A percentile compares a stretch with the other conserved stretches of the same genome.
Evolutionary conservation across 2,888 invertebrate genomes (phyloP).

Genomic region (Anagyrus pseudococci): DNA sequence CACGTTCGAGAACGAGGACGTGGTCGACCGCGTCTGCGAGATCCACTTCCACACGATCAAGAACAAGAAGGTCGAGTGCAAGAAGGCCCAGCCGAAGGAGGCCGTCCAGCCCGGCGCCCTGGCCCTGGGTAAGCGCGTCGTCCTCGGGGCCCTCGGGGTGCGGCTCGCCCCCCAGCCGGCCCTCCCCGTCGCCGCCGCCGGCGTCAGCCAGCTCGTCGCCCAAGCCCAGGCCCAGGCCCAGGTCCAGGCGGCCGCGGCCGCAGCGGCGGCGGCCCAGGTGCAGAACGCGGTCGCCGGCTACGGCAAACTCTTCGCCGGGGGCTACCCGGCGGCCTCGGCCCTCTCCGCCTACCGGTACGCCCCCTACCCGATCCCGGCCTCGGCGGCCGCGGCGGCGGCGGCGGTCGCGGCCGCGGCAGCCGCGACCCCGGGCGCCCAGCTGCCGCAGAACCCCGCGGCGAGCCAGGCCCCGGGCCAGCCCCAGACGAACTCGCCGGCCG

Average conservation of each 20-base stretch:
- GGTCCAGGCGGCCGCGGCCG: conserved; percentile 64
- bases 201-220: conserved; percentile 59
- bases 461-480: conserved; percentile 61
- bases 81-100: conserved; percentile 91
- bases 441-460: conserved; percentile 65
- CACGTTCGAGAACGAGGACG: conserved; percentile 90
- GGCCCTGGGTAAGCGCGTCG: conserved; percentile 72
- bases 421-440: conserved; percentile 67
- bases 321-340: conserved; percentile 61
- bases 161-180: conserved; percentile 71
- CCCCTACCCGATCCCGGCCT: conserved; percentile 55
- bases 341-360: conserved; percentile 58
- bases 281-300: conserved; percentile 70
- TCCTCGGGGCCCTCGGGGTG: conserved; percentile 75
- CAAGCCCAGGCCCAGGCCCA: conserved; percentile 62
- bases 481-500: conserved; percentile 62
- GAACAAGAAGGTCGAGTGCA: conserved; percentile 90
- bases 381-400: conserved; percentile 57
- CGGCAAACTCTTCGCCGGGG: conserved; percentile 70
- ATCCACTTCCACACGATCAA: conserved; percentile 93
- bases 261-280: conserved; percentile 66
- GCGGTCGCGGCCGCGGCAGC: conserved; percentile 62
- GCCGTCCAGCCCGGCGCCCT: conserved; percentile 79
- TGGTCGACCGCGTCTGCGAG: conserved; percentile 91
- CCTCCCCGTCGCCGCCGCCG: conserved; percentile 64